phyloP scores from a whole-genome alignment of 2,113 vertebrate genomes.

The Phocoena sinus region DNA sequence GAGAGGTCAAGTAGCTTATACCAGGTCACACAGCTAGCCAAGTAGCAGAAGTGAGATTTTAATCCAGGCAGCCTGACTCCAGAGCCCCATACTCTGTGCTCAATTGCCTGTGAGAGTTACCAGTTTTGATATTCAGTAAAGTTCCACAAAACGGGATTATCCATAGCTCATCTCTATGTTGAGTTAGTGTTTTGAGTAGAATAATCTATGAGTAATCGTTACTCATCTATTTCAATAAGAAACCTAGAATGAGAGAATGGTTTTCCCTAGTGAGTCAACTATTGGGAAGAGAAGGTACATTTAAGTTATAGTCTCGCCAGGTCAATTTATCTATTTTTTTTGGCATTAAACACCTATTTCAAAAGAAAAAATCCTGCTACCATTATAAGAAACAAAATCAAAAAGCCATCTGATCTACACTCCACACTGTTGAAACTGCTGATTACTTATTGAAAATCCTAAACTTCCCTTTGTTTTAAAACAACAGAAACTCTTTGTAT shows the following conservation, averaged over 20 bases:
- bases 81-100: neutral
- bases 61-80: neutral
- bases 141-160: neutral
- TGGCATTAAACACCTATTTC: neutral
- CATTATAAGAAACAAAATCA: neutral
- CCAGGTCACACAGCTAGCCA: neutral
- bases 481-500: neutral
- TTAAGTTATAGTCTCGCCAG: neutral
- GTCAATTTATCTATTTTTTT: neutral
- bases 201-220: neutral
- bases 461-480: conserved; percentile 4
- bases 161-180: neutral
- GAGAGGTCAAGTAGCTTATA: neutral
- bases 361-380: neutral
- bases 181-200: neutral
- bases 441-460: neutral
- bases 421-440: neutral
- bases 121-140: neutral
- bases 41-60: neutral
- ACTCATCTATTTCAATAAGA: neutral
- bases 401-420: neutral
- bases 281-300: neutral
- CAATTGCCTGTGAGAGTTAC: neutral
- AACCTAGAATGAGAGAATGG: neutral
- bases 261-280: neutral